Base-by-base conservation (phyloP, 2,113 vertebrate species). In the Colinus virginianus region DNA sequence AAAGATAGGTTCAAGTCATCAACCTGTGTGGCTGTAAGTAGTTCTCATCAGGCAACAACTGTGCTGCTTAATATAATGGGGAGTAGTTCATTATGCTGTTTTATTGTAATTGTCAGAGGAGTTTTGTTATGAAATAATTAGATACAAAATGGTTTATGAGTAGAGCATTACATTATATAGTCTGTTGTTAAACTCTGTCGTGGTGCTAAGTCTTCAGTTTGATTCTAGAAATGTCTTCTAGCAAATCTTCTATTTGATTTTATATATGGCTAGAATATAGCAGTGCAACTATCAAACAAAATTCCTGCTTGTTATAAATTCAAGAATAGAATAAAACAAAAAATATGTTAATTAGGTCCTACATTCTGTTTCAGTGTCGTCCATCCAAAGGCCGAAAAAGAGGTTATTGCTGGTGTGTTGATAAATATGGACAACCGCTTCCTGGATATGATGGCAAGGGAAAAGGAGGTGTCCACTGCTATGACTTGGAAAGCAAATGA, bases 401-500 rank as follows among this genome's bases (percentile, higher is more conserved):
- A 82, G 99, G 99, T 82, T 98, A 98, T 96, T 99, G 99, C 97
- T 99, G 99, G 99, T 99, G 98, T 0, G 99, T 99, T 97, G 99
- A 99, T 96, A 99, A 98, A 96, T 99, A 99, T 0, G 99, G 99
- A 45, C 98, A 99, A 94, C 98, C 98, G 0, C 96, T 99, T 87
- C 98, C 98, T 2, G 98, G 98, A 19, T 98, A 98, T 22, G 96
- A 98, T 34, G 95, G 97, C 63, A 98, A 98, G 88, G 98, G 98
- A 67, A 98, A 96, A 91, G 98, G 98, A 49, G 98, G 98, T 32
- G 94, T 98, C 89, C 98, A 98, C 76, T 98, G 98, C 96, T 98
- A 98, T 92, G 97, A 98, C 94, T 88, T 97, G 78, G 98, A 98
- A 91, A 98, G 97, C 97, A 98, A 99, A 94, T 99, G 98, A 96